These are phyloP conservation scores for Mercenaria mercenaria DNA, from an alignment of 1,140 invertebrate species.

Conservation along the genomic window DNA sequence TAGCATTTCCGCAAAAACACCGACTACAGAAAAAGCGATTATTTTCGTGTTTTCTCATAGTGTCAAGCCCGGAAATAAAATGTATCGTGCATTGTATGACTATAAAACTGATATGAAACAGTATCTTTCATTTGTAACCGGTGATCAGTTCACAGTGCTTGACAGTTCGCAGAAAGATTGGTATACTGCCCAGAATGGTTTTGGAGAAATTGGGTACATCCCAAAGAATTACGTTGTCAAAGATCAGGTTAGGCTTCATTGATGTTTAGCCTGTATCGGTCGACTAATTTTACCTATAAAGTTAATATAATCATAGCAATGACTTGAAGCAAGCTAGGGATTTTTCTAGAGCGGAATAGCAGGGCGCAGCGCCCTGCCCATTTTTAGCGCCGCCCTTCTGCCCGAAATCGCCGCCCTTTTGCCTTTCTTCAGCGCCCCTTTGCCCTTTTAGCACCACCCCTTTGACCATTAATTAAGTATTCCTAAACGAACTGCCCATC, in stretches of 20 bases:
- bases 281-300: no score
- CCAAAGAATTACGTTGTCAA: constrained; percentile 79
- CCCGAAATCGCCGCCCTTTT: no score
- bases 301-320: no score
- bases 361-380: no score
- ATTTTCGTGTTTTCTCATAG: neutral
- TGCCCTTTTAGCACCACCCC: no score
- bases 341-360: no score
- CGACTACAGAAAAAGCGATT: neutral
- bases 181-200: constrained; percentile 79
- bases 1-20: neutral
- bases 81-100: constrained; percentile 80
- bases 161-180: constrained; percentile 74
- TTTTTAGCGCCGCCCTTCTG: no score
- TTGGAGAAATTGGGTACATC: constrained; percentile 80
- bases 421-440: no score
- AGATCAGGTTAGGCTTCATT: constrained; percentile 72
- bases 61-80: constrained; percentile 14
- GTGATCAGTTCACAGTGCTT: constrained; percentile 79
- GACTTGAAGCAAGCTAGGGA: no score
- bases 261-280: no score
- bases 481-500: no score
- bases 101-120: constrained; percentile 73
- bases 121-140: constrained; percentile 75
- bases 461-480: no score